These are phyloP conservation scores for Pteruthius melanotis DNA, from an alignment of 2,113 vertebrate species.

Conservation along the genomic window DNA sequence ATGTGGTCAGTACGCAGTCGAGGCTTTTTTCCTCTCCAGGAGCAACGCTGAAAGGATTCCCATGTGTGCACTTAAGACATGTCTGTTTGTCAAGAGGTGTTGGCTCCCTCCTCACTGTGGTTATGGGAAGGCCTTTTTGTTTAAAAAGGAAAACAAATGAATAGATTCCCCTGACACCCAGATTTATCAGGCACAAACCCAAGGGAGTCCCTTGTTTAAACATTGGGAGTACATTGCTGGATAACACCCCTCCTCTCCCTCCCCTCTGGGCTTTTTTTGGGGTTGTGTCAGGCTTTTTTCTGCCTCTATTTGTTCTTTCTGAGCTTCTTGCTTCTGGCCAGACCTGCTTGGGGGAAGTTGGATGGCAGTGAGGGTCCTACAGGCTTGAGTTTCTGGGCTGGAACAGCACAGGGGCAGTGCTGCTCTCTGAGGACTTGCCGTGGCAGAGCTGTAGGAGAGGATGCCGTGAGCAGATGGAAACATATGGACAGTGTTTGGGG, in stretches of 20 bases:
- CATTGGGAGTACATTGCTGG: neutral
- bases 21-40: neutral
- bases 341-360: neutral
- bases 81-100: neutral
- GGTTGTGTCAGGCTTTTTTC: neutral
- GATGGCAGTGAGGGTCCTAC: neutral
- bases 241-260: neutral
- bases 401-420: neutral
- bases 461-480: neutral
- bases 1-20: neutral
- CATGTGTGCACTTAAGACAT: neutral
- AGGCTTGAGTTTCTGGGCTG: neutral
- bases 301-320: neutral
- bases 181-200: neutral
- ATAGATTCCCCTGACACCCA: conserved; percentile 50
- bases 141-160: conserved; percentile 47
- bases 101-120: conserved; percentile 22
- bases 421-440: neutral
- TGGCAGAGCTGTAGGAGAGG: neutral
- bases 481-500: neutral
- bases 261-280: neutral
- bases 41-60: conserved; percentile 20
- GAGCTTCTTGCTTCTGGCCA: neutral
- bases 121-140: conserved; percentile 56
- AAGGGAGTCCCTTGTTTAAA: conserved; percentile 62